phyloP scores from a whole-genome alignment of 2,113 vertebrate species.

The Leiothrix lutea region DNA sequence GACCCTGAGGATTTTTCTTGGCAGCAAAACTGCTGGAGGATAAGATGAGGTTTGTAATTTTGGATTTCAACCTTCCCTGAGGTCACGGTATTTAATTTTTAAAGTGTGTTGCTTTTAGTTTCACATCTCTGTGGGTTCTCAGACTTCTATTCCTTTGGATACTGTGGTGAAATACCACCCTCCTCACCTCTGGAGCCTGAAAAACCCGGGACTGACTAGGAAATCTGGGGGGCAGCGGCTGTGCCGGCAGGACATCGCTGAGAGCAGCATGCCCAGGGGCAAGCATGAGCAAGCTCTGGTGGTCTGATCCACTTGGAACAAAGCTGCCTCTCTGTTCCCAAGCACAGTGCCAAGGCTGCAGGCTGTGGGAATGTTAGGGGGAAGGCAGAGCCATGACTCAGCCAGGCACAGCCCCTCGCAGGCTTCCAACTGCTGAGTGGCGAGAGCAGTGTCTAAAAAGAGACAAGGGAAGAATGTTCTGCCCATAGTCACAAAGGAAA shows the following conservation, averaged over 20 bases:
- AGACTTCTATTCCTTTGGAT: neutral
- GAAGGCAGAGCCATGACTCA: neutral
- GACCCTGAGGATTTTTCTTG: neutral
- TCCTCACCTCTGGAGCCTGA: neutral
- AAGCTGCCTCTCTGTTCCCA: neutral
- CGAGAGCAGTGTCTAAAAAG: neutral
- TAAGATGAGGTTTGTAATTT: neutral
- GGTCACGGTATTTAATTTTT: slow-evolving; percentile 7
- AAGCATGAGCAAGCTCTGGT: neutral
- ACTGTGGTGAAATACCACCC: neutral
- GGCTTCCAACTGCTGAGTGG: neutral
- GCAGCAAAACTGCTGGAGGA: neutral
- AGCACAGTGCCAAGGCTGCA: neutral
- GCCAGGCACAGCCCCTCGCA: neutral
- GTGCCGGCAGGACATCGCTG: neutral
- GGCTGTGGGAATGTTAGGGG: neutral
- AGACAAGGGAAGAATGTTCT: neutral
- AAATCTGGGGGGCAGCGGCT: neutral
- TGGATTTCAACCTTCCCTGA: neutral
- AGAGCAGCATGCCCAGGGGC: neutral
- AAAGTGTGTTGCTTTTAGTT: slow-evolving; percentile 15
- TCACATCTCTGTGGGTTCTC: neutral
- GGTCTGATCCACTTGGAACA: neutral
- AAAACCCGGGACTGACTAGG: neutral
- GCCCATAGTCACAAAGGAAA: neutral